Conservation (phyloP, 2,113 vertebrate genomes). For the Paramisgurnus dabryanus region DNA sequence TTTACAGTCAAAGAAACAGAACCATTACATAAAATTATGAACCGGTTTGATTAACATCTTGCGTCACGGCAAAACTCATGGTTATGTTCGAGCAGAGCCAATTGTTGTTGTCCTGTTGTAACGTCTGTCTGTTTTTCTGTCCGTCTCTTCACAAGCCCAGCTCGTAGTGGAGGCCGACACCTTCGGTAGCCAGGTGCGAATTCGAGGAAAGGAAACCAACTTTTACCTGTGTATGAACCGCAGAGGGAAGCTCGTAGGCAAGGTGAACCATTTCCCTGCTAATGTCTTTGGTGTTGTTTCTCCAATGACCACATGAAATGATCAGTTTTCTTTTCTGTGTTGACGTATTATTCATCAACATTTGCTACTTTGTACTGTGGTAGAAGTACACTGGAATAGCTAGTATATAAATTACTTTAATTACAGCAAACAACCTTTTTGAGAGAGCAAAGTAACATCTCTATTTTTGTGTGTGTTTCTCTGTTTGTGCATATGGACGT, state of each 20-base stretch:
- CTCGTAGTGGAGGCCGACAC: constrained; percentile 83
- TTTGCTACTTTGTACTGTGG: too few species aligned
- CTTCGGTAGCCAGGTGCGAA: constrained; percentile 83
- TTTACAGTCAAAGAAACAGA: constrained; percentile 33
- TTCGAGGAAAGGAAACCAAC: constrained; percentile 79
- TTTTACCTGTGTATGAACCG: constrained; percentile 83
- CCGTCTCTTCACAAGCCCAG: constrained; percentile 82
- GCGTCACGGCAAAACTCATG: background rate
- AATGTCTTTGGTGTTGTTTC: constrained; percentile 56
- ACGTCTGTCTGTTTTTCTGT: constrained; percentile 71
- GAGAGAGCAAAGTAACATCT: background rate
- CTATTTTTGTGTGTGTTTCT: constrained; percentile 55
- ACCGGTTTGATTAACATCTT: background rate
- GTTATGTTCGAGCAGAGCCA: constrained; percentile 1
- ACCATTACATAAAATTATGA: constrained; percentile 40
- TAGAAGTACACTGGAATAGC: too few species aligned
- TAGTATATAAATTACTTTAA: too few species aligned
- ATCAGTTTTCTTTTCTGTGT: background rate
- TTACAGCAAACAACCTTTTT: too few species aligned
- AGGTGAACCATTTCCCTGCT: constrained; percentile 67
- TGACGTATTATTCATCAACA: background rate
- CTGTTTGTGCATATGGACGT: constrained; percentile 57
- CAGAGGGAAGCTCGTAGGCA: constrained; percentile 79
- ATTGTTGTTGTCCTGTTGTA: constrained; percentile 51
- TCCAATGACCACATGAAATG: background rate